A percentile compares a stretch with the other conserved stretches of the same genome.
phyloP scores from a whole-genome alignment of 2,797 vertebrate species.

The Rhabdomys pumilio region DNA sequence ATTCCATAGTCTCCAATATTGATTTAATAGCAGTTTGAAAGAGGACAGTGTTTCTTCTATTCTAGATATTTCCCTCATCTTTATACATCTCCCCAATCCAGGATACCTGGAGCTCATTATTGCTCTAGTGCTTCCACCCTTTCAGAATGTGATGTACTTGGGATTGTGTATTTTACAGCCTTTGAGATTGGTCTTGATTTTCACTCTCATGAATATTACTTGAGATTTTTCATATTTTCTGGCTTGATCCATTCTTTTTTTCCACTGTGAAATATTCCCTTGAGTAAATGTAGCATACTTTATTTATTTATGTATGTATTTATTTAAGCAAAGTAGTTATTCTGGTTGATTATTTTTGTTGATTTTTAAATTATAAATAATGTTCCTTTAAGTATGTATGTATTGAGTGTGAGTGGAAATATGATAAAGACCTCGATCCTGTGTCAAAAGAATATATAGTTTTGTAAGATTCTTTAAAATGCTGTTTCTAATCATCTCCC shows the following conservation, averaged over 20 bases:
- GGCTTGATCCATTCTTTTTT: not conserved
- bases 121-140: not conserved
- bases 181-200: not conserved
- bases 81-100: not conserved
- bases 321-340: not conserved
- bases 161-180: not conserved
- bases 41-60: no score
- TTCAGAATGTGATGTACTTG: not conserved
- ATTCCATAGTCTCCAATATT: no score
- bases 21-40: not conserved
- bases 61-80: no score
- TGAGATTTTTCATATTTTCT: not conserved
- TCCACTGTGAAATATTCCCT: not conserved
- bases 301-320: not conserved
- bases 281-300: not conserved
- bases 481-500: rapidly evolving
- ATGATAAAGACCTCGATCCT: not conserved
- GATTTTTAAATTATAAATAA: not conserved
- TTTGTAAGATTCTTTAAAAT: not conserved
- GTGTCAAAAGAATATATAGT: not conserved
- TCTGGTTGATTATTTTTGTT: not conserved
- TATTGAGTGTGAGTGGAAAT: not conserved
- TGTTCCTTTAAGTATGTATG: not conserved
- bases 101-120: not conserved
- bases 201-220: not conserved